Percentiles rank a stretch among this genome's conserved stretches.
These are phyloP conservation scores for Cynoglossus semilaevis DNA, from an alignment of 2,113 vertebrate species.

Conservation along the genomic window DNA sequence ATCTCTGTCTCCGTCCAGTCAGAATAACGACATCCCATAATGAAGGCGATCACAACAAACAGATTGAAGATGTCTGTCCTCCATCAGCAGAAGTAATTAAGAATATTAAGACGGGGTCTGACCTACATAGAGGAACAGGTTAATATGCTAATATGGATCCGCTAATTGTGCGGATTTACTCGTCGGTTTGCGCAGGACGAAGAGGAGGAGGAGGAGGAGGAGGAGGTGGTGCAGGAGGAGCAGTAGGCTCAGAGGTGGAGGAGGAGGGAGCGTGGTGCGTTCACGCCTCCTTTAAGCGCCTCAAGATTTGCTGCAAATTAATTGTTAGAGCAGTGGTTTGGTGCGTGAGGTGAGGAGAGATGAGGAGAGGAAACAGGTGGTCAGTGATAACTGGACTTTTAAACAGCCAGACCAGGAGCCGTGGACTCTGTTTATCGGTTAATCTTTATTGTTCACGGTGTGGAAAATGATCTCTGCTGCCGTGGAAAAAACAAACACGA, in stretches of 20 bases:
- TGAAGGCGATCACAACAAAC: constrained; percentile 53
- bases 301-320: constrained; percentile 73
- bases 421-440: too few relatives aligned
- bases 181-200: constrained; percentile 50
- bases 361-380: constrained; percentile 71
- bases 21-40: constrained; percentile 62
- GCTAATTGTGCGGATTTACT: constrained; percentile 74
- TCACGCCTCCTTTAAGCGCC: constrained; percentile 59
- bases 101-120: constrained; percentile 65
- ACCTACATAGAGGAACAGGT: constrained; percentile 78
- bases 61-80: constrained; percentile 63
- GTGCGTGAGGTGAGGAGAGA: constrained; percentile 66
- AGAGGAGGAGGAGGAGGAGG: constrained; percentile 6
- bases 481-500: too few relatives aligned
- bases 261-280: constrained; percentile 37
- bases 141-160: constrained; percentile 80
- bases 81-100: constrained; percentile 70
- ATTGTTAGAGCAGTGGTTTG: constrained; percentile 56
- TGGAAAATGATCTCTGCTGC: too few relatives aligned
- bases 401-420: neutral
- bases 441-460: too few relatives aligned
- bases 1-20: constrained; percentile 30
- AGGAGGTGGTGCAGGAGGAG: constrained; percentile 10
- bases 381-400: constrained; percentile 42
- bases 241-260: neutral